Conservation (phyloP, 2,113 vertebrate species). For the Microtus oregoni region DNA sequence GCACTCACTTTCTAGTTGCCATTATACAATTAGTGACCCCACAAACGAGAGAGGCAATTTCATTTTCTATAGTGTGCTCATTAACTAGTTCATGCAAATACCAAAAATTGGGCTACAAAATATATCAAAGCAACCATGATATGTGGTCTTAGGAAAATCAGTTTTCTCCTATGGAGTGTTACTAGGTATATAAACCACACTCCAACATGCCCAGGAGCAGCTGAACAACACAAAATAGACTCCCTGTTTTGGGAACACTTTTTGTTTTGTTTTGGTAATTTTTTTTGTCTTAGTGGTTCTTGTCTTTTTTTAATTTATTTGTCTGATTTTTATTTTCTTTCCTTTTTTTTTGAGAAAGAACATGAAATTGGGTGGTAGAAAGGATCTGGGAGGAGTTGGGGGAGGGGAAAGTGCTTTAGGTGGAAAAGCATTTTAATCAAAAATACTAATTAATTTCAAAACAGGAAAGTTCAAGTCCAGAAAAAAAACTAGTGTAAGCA, state of each 20-base stretch:
- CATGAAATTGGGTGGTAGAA: background rate
- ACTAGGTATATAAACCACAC: background rate
- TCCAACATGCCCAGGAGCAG: background rate
- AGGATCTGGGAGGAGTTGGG: background rate
- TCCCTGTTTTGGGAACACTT: background rate
- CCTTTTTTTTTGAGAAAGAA: background rate
- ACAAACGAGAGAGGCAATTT: background rate
- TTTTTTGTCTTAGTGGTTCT: background rate
- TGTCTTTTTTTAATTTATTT: background rate
- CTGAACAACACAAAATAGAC: background rate
- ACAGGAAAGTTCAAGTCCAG: background rate
- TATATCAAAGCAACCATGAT: background rate
- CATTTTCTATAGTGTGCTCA: background rate
- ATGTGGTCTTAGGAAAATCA: background rate
- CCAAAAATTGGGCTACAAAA: background rate
- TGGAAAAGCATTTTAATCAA: background rate
- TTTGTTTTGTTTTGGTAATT: background rate
- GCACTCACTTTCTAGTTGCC: background rate
- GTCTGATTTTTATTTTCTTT: background rate
- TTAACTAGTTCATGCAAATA: background rate
- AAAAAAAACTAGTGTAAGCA: slow-evolving; percentile 39
- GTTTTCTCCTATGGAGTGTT: background rate
- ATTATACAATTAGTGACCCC: background rate
- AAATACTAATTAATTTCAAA: background rate
- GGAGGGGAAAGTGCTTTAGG: background rate